Base-by-base conservation (phyloP, 2,113 vertebrate genomes). In the Falcunculus frontatus region DNA sequence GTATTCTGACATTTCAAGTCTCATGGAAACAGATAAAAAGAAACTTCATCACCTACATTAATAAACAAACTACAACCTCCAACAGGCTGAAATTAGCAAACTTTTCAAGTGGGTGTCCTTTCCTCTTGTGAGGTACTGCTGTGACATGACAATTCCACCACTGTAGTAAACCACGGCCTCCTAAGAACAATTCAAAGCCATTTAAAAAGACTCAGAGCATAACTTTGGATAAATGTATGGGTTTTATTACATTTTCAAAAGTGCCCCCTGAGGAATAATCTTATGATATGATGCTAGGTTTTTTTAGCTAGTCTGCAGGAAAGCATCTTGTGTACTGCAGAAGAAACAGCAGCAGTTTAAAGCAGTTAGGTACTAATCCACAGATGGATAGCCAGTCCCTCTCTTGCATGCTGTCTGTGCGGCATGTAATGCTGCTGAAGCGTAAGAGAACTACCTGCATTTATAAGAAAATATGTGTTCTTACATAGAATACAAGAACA, bases 161-260 rank as follows among this genome's bases (percentile, higher is more conserved):
- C 35, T 35, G 59, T 4, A 47, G 26, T 39, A 74, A 63, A 63
- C 39, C 73, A 16, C 62, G 87, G 27, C 35, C 77, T 93, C 57
- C 26, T 37, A 76, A 81, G 90, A 59, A 83, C 74, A 75, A 59
- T 86, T 84, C 52, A 80, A 53, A 76, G 41, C 23, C 49, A 69
- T n/a, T 76, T 50, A 14, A 53, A 84, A 85, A 53, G 37, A 76
- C 59, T 78, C 53, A 65, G 16, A 46, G 30, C 20, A 18, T 67
- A 79, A 78, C 37, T 84, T 62, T n/a, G 27, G 27, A 39, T 50
- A 89, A 94, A 87, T 57, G 22, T 46, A 55, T 79, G 39, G 9
- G 7, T 19, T 75, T 84, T 74, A 68, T 44, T 68, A 78, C 19
- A 21, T 92, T 91, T 94, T 82, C 53, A 65, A 33, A 87, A 92